Base-by-base conservation (phyloP, 2,888 invertebrate genomes). In the Leptopilina myrica region DNA sequence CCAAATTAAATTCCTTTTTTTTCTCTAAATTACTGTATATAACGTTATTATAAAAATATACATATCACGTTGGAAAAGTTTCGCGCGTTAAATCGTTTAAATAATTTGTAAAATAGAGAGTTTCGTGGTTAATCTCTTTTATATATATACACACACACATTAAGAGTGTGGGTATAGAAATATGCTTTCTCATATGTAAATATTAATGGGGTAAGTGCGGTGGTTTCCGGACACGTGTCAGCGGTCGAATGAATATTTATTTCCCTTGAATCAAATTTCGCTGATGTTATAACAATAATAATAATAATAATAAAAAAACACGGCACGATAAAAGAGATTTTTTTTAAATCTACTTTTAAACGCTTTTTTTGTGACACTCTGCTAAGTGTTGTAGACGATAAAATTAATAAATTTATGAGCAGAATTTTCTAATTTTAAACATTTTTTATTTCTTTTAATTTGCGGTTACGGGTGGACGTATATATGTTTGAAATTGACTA, bases 141-240 rank as follows among this genome's bases (percentile, higher is more conserved):
- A 9, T 62, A 20, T 62, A 43, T 62, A 62, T 15, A 33, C 20
- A 20, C 20, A 20, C 20, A 20, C 20, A 20, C 33, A 33, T 33
- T 33, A 20, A 15, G 62, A 20, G 62, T 62, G 20, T 62, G 20
- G 12, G 49, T 49, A 62, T 62, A 62, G 62, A 62, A 20, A 62
- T 62, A 62, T 62, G 62, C 20, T 62, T n/a, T 62, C 62, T 62
- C 15, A 62, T 62, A 62, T 62, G 62, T 62, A 62, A 62, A 62
- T 62, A 20, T 20, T 62, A 62, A 62, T 62, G 62, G 62, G 62
- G 62, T 20, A 62, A 62, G 20, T 62, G 62, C 62, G n/a, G 62
- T 20, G 62, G 62, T 62, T 62, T 62, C 62, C 62, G 62, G 62
- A 62, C 62, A 62, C 62, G 62, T 62, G 62, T 62, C 62, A 62